These are phyloP conservation scores for Monodelphis domestica DNA, from an alignment of 2,797 vertebrate species.

Conservation along the genomic window DNA sequence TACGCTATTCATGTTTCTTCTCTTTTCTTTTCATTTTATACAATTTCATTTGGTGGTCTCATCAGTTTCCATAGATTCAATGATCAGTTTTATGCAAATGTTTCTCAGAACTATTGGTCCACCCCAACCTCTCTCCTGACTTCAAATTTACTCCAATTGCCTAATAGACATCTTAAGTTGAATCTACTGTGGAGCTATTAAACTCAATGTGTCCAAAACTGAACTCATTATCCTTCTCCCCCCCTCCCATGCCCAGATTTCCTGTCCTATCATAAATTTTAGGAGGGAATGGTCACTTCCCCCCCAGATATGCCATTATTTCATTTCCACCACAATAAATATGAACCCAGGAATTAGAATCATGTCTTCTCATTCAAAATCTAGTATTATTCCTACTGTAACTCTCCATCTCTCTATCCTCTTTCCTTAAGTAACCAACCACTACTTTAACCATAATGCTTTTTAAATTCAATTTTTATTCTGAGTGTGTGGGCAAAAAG, in stretches of 20 bases:
- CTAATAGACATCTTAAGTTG: neutral
- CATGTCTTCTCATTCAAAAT: neutral
- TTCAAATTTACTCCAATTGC: neutral
- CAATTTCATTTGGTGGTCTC: neutral
- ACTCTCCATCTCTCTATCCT: neutral
- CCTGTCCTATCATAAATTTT: neutral
- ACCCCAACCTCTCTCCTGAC: neutral
- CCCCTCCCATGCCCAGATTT: neutral
- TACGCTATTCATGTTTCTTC: neutral
- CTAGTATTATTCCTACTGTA: neutral
- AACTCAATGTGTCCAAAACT: neutral
- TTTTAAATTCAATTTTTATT: neutral
- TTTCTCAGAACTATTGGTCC: neutral
- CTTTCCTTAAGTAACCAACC: neutral
- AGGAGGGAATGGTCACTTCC: neutral
- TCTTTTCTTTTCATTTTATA: neutral
- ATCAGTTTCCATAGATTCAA: neutral
- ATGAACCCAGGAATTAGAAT: neutral
- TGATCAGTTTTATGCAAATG: neutral
- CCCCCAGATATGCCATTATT: neutral
- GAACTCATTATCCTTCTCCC: neutral
- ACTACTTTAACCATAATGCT: neutral
- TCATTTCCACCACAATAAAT: neutral
- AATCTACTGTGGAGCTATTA: neutral
- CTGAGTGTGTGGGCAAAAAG: conserved; percentile 25